Evolutionary conservation across 2,888 invertebrate genomes (phyloP), one percentile per base, ranked within the genome.

Genomic region (Euclidia mi): DNA sequence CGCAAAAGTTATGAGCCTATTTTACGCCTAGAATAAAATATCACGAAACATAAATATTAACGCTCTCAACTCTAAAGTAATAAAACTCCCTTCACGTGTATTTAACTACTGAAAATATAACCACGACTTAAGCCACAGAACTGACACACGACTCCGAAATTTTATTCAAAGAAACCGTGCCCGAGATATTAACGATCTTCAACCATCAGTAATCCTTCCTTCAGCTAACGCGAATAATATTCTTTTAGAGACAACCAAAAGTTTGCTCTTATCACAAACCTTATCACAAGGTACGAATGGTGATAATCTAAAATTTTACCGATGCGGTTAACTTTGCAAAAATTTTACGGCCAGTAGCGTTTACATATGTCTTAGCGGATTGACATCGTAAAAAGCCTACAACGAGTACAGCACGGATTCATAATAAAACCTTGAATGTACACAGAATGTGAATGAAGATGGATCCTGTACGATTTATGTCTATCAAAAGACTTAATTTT

Each of bases 341-440:
- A n/a, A 51, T 57, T 78, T 78, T 76, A 76, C 74, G 69, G 64
- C 56, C 51, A 45, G 70, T 55, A 60, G 46, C 65, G 70, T 65
- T 76, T 76, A 78, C 71, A 71, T 76, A 71, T 74, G 77, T 76
- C 71, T 76, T 66, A 56, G 69, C 31, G 71, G 65, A 77, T 78
- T 78, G 77, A 60, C 55, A 59, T 74, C 77, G 63, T 77, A 78
- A 77, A 75, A 72, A 56, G 66, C 71, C 69, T 71, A 65, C 66
- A 59, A 57, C 55, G 65, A 53, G 69, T 57, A 68, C 55, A 76
- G 64, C 69, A 66, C 65, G 77, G 79, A 67, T 78, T 78, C 71
- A 76, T 76, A 76, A 76, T 76, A 77, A 77, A 77, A 71, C 65
- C 56, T 52, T 59, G 66, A 71, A 65, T 71, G 52, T 66, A 64